Conservation (phyloP, 2,797 vertebrate species). For the Pseudochromis fuscus region DNA sequence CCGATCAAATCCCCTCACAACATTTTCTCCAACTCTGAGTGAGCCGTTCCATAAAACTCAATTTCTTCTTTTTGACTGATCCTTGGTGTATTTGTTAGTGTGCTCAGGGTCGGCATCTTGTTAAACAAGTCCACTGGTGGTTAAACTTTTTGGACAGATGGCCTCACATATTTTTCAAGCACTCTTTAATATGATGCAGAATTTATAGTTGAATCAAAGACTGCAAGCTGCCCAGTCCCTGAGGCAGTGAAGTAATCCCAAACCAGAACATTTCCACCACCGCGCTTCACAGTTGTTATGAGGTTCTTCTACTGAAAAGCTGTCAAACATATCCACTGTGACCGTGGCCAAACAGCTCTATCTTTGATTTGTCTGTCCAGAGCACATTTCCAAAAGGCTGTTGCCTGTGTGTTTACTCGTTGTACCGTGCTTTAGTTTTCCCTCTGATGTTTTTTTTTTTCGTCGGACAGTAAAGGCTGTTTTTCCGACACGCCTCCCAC, state of each 20-base stretch:
- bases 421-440: not conserved
- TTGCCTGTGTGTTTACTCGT: not conserved
- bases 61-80: not conserved
- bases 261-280: not conserved
- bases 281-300: not conserved
- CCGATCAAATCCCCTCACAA: not conserved
- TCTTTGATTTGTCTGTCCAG: no score
- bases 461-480: not conserved
- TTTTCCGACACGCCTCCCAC: not conserved
- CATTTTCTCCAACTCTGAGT: not conserved
- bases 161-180: not conserved
- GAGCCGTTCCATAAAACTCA: not conserved
- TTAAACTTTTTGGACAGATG: not conserved
- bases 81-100: not conserved
- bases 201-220: conserved; percentile 2
- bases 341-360: not conserved
- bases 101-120: not conserved
- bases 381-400: no score
- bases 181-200: not conserved
- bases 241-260: not conserved
- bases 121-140: not conserved
- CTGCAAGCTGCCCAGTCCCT: not conserved
- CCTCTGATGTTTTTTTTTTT: not conserved
- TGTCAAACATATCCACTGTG: not conserved
- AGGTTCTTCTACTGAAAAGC: not conserved